Conservation (phyloP, 2,113 vertebrate species). For the Rhineura floridana region DNA sequence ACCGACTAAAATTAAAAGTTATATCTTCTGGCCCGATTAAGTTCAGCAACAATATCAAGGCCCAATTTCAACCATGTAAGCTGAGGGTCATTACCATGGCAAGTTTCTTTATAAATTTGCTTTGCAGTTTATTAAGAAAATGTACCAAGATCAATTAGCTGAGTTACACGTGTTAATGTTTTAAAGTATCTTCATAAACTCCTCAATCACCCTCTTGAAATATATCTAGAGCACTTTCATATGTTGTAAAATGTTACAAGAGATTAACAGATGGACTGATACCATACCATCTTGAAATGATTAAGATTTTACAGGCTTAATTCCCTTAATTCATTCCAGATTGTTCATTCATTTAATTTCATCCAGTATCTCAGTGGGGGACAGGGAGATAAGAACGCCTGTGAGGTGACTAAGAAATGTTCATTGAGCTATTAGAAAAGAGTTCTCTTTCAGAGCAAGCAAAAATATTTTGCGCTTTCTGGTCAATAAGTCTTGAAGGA, state of each 20-base stretch:
- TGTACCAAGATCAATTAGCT: background rate
- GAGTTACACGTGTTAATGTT: background rate
- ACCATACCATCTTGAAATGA: background rate
- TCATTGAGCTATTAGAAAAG: background rate
- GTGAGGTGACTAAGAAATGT: background rate
- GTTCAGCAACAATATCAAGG: constrained; percentile 19
- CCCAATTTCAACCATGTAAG: background rate
- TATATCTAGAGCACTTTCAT: constrained; percentile 10
- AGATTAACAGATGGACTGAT: constrained; percentile 24
- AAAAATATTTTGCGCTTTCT: background rate
- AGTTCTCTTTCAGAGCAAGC: background rate
- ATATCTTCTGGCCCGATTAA: background rate
- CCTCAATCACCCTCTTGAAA: background rate
- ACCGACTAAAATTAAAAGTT: background rate
- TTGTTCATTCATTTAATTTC: background rate
- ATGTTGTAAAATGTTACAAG: constrained; percentile 3
- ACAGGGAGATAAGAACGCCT: background rate
- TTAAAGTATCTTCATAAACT: constrained; percentile 27
- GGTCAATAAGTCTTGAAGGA: background rate
- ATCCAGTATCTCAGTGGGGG: background rate
- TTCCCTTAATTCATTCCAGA: constrained; percentile 19
- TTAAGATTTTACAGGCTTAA: background rate
- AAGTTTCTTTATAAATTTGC: constrained; percentile 21
- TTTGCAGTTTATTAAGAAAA: constrained; percentile 10
- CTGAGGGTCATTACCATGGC: background rate